Conservation (phyloP, 2,888 invertebrate genomes). For the Masnerella sp. region DNA sequence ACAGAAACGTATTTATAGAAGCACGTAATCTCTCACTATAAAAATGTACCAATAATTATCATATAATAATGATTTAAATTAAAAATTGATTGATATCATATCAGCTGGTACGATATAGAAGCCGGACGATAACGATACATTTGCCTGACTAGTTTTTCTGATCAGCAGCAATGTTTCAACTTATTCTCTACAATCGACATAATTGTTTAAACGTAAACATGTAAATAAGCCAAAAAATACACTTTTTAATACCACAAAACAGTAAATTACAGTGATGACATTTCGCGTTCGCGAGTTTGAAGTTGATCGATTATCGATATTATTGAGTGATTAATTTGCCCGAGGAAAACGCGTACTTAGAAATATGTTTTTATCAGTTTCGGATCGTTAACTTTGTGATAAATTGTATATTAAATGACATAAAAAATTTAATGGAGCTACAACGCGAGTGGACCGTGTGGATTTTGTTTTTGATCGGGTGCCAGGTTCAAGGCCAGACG, state of each 20-base stretch:
- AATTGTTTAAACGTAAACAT: neutral
- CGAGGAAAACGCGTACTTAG: too few relatives aligned
- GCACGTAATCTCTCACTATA: too few relatives aligned
- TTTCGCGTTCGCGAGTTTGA: too few relatives aligned
- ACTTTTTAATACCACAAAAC: too few relatives aligned
- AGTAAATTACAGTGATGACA: too few relatives aligned
- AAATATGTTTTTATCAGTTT: neutral
- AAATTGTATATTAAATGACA: too few relatives aligned
- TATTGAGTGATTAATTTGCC: too few relatives aligned
- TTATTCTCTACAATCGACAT: neutral
- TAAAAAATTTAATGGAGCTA: constrained; percentile 58
- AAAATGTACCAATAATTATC: constrained; percentile 34
- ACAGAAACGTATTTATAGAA: too few relatives aligned
- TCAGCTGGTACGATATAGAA: constrained; percentile 68
- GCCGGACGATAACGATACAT: constrained; percentile 68
- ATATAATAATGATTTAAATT: constrained; percentile 20
- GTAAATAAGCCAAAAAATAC: neutral
- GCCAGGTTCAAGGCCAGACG: constrained; percentile 10
- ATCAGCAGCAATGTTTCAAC: constrained; percentile 12
- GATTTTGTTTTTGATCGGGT: constrained; percentile 30
- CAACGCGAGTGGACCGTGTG: constrained; percentile 25
- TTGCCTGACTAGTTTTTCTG: constrained; percentile 38
- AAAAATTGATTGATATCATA: constrained; percentile 67
- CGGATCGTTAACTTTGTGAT: too few relatives aligned
- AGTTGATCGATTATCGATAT: too few relatives aligned